These are phyloP conservation scores for Corythoichthys haematopterus DNA, from an alignment of 2,113 vertebrate genomes.

Conservation along the genomic window DNA sequence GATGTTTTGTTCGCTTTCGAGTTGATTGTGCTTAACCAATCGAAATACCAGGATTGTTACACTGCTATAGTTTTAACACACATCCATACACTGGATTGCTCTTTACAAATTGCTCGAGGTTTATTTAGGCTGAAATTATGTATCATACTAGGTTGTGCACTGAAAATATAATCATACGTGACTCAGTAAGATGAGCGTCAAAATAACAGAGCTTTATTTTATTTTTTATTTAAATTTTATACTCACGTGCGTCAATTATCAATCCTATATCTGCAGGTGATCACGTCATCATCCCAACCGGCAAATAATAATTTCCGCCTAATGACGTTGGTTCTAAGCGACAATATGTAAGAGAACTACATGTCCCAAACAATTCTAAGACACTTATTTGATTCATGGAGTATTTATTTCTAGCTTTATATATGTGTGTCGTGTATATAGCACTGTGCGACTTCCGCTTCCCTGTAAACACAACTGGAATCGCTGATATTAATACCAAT, in stretches of 20 bases:
- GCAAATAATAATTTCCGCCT: background rate
- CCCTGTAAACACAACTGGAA: background rate
- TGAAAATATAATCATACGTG: background rate
- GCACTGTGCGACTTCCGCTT: background rate
- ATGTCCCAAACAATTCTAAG: background rate
- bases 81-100: background rate
- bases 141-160: background rate
- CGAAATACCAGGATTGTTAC: too few relatives aligned
- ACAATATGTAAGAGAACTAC: background rate
- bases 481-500: background rate
- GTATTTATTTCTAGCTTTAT: too few relatives aligned
- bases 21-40: too few relatives aligned
- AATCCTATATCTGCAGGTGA: too few relatives aligned
- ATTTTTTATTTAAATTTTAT: too few relatives aligned
- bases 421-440: background rate
- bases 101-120: background rate
- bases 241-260: too few relatives aligned
- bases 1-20: too few relatives aligned
- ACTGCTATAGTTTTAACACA: too few relatives aligned
- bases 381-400: background rate
- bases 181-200: background rate
- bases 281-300: too few relatives aligned
- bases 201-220: too few relatives aligned
- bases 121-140: background rate
- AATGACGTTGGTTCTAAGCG: background rate